These are phyloP conservation scores for Teleiodes luculella DNA, from an alignment of 2,888 invertebrate genomes.

Conservation along the genomic window DNA sequence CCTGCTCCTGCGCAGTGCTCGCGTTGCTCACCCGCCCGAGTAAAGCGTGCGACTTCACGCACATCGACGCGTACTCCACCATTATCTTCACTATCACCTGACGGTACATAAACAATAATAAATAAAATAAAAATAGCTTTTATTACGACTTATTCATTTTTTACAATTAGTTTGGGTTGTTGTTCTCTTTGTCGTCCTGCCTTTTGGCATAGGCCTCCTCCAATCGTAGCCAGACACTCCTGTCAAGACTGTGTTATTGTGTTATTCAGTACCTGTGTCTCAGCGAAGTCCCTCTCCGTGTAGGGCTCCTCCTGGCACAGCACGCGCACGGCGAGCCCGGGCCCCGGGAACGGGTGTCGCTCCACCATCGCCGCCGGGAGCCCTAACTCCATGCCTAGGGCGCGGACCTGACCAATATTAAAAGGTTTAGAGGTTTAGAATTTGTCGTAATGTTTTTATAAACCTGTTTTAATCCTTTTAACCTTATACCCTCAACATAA, in stretches of 20 bases:
- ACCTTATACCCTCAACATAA: no score
- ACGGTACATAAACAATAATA: no score
- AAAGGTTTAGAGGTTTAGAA: background rate
- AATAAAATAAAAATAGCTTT: no score
- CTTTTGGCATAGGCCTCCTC: no score
- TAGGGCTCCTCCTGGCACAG: constrained; percentile 97
- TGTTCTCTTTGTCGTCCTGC: no score
- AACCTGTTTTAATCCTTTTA: no score
- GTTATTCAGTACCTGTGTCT: constrained; percentile 89
- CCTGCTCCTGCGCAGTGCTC: constrained; percentile 86
- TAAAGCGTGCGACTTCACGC: constrained; percentile 94
- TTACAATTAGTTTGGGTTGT: no score
- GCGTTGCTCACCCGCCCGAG: constrained; percentile 91
- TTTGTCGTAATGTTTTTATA: no score
- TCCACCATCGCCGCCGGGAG: constrained; percentile 91
- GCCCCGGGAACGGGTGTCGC: constrained; percentile 99
- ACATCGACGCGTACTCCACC: constrained; percentile 94
- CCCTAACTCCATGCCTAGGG: constrained; percentile 92
- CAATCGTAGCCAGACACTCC: no score
- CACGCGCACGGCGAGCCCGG: constrained; percentile 97
- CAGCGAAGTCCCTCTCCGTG: constrained; percentile 96
- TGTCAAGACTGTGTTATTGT: no score
- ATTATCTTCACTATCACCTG: constrained; percentile 95
- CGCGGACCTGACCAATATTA: constrained; percentile 80
- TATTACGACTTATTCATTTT: no score